Percentiles rank a stretch among this genome's conserved stretches.
These are phyloP conservation scores for Selenia dentaria DNA, from an alignment of 2,888 invertebrate species.

Conservation along the genomic window DNA sequence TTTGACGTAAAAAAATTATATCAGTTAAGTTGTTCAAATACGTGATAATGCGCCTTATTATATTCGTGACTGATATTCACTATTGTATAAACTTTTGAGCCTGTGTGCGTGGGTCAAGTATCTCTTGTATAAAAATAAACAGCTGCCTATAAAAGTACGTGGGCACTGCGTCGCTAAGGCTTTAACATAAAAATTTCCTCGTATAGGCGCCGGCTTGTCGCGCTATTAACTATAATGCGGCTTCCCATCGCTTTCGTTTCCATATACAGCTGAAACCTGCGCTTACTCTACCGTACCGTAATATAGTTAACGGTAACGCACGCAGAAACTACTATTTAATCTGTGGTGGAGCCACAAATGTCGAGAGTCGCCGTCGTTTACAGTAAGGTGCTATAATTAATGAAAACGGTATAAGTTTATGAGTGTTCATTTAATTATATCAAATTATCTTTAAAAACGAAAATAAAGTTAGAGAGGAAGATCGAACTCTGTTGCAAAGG, in stretches of 20 bases:
- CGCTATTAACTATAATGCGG: slow-evolving; percentile 59
- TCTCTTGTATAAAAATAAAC: slow-evolving; percentile 21
- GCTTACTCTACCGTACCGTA: slow-evolving; percentile 22
- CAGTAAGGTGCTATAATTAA: neutral
- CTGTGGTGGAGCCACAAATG: neutral
- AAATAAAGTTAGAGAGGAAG: too few relatives aligned
- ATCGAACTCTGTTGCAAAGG: too few relatives aligned
- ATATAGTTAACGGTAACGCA: slow-evolving; percentile 13
- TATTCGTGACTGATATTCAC: too few relatives aligned
- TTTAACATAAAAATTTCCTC: slow-evolving; percentile 57
- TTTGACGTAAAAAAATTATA: too few relatives aligned
- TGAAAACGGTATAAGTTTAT: too few relatives aligned
- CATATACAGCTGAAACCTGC: slow-evolving; percentile 35
- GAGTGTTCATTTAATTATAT: too few relatives aligned
- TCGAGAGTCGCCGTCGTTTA: neutral
- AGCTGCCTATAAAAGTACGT: slow-evolving; percentile 27
- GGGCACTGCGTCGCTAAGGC: slow-evolving; percentile 16
- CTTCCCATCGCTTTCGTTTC: slow-evolving; percentile 41
- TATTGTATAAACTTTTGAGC: neutral
- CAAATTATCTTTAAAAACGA: too few relatives aligned
- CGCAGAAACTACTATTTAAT: neutral
- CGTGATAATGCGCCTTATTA: too few relatives aligned
- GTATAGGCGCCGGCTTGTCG: slow-evolving; percentile 59
- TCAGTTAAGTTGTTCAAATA: too few relatives aligned
- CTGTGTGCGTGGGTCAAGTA: neutral